phyloP scores from a whole-genome alignment of 2,797 vertebrate genomes.

The Antennarius maculatus region DNA sequence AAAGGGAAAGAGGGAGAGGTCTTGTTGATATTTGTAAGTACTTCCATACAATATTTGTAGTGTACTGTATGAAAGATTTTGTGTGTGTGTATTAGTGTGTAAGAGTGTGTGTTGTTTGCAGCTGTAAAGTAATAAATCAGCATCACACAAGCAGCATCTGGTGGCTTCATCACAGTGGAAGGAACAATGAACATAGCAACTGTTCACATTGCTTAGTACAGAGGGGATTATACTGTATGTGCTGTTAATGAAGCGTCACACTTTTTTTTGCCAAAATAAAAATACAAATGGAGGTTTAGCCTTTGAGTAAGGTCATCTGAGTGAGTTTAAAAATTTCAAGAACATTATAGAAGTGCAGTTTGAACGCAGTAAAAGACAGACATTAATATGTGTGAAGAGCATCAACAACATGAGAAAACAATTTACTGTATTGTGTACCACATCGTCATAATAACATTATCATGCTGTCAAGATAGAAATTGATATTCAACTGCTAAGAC shows the following conservation, averaged over 20 bases:
- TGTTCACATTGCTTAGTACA: not conserved
- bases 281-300: not conserved
- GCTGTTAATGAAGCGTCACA: not conserved
- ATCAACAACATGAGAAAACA: not conserved
- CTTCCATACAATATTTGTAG: slow-evolving; percentile 19
- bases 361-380: not conserved
- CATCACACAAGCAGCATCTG: slow-evolving; percentile 31
- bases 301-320: not conserved
- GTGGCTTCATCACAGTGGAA: slow-evolving; percentile 14
- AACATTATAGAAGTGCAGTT: not conserved
- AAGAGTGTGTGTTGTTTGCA: not conserved
- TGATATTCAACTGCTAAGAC: not conserved
- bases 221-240: not conserved
- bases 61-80: slow-evolving; percentile 15
- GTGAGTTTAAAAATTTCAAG: not conserved
- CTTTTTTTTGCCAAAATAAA: not conserved
- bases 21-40: slow-evolving; percentile 48
- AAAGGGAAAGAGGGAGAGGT: slow-evolving; percentile 35
- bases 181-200: not conserved
- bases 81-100: slow-evolving; percentile 14
- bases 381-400: not conserved
- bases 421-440: not conserved
- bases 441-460: no score
- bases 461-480: not conserved
- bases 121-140: slow-evolving; percentile 22